Base-by-base conservation (phyloP, 1,140 invertebrate species). In the Lineus longissimus region DNA sequence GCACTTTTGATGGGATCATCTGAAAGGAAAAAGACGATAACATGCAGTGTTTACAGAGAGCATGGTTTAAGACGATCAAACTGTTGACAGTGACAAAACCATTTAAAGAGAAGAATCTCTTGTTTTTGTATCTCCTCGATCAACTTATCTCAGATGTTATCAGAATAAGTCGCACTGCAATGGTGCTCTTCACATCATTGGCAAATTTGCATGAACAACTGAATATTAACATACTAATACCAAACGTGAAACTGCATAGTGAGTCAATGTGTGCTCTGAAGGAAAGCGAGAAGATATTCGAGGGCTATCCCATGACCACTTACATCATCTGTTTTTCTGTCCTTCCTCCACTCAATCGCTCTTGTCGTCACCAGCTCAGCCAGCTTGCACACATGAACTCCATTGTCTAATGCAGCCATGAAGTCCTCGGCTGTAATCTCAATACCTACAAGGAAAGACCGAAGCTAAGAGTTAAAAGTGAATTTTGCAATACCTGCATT, bases 371-470 rank as follows among this genome's bases (percentile, higher is more conserved):
- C 93, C 72, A 91, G 89, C 82, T 95, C 94, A 54, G 93, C 92
- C 81, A 96, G 92, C 85, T 88, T 87, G 82, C 94, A 96, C 7
- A 97, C 84, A 55, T 89, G 87, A 59, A 95, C 93, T 66, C 95
- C 95, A 29, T 92, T 97, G 77, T 97, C 94, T 56, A 98, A 84
- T 63, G 88, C 87, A 78, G 95, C 91, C 86, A 96, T 88, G 80
- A 98, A 97, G 19, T 63, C 74, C 4, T 75, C 71, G 30, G 71
- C 59, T 15, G 55, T 62, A 2, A 78, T 72, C 11, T 74, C 65
- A 33, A 75, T 69, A 55, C 64, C 73, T 75, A 64, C 40, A 66
- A 63, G 51, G 33, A 63, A 15, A 40, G 23, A 68, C 30, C 40
- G 25, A 45, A 47, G 43, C 13, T 25, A 22, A 19, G 6, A 51